phyloP scores from a whole-genome alignment of 2,888 invertebrate species.

The Stegana nigrithorax region DNA sequence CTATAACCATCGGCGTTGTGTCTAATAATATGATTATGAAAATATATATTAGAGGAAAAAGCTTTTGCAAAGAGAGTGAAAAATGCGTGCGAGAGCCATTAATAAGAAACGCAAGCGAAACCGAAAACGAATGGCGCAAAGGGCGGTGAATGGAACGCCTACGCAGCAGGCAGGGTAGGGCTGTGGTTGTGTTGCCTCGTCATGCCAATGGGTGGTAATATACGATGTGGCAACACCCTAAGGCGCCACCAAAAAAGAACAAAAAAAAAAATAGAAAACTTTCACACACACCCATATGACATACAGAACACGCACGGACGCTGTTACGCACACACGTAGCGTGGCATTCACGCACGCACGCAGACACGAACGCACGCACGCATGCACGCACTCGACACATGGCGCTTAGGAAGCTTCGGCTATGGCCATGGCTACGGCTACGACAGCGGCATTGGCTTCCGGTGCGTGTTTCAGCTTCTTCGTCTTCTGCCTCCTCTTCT shows the following conservation, averaged over 20 bases:
- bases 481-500: not conserved
- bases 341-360: constrained; percentile 15
- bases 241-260: constrained; percentile 1
- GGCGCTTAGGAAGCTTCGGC: constrained; percentile 57
- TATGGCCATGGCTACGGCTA: not conserved
- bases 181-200: too few relatives aligned
- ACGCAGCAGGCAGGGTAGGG: constrained; percentile 37
- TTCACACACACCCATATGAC: too few relatives aligned
- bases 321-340: constrained; percentile 26
- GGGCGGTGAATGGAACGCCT: constrained; percentile 47
- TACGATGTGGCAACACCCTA: constrained; percentile 62
- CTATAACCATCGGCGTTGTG: constrained; percentile 43
- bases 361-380: constrained; percentile 20
- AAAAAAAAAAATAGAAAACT: too few relatives aligned
- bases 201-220: constrained; percentile 47
- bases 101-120: constrained; percentile 51
- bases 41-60: constrained; percentile 43
- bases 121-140: not conserved
- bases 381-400: constrained; percentile 56
- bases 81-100: constrained; percentile 58
- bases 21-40: constrained; percentile 57
- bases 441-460: constrained; percentile 44
- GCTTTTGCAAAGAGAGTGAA: constrained; percentile 32
- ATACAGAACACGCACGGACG: too few relatives aligned
- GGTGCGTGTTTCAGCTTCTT: constrained; percentile 46